Percentiles rank a stretch among this genome's conserved stretches.
These are phyloP conservation scores for Mionectes olivaceus DNA, from an alignment of 2,797 vertebrate genomes.

Conservation along the genomic window DNA sequence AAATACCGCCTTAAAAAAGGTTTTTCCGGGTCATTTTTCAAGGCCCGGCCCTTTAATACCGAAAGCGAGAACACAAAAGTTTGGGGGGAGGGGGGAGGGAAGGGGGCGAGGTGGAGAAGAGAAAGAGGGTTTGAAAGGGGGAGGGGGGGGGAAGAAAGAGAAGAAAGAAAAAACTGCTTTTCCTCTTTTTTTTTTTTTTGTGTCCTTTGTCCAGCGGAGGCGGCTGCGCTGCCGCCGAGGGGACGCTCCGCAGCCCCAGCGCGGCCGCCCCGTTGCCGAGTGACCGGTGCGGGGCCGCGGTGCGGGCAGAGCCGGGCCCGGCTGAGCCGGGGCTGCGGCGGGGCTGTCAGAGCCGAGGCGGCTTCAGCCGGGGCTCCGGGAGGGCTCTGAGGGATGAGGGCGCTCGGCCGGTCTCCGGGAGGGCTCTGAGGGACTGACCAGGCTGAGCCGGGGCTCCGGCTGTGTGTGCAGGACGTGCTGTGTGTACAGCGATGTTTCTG, in stretches of 20 bases:
- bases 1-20: background rate
- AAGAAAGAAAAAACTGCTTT: background rate
- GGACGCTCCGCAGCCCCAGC: accelerated
- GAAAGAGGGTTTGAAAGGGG: too few species aligned
- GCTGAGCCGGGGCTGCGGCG: background rate
- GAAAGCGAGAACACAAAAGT: background rate
- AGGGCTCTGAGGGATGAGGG: accelerated
- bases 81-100: accelerated
- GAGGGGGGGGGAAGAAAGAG: background rate
- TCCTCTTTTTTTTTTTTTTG: too few species aligned
- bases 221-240: accelerated
- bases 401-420: too few species aligned
- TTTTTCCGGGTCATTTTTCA: background rate
- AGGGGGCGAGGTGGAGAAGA: accelerated
- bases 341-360: accelerated
- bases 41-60: background rate
- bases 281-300: background rate
- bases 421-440: too few species aligned
- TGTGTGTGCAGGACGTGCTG: background rate
- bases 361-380: background rate
- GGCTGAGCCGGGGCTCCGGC: background rate
- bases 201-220: too few species aligned
- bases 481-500: background rate
- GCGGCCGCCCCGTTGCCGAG: background rate
- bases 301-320: background rate